Base-by-base conservation (phyloP, 2,888 invertebrate genomes). In the Meghimatium bilineatum region DNA sequence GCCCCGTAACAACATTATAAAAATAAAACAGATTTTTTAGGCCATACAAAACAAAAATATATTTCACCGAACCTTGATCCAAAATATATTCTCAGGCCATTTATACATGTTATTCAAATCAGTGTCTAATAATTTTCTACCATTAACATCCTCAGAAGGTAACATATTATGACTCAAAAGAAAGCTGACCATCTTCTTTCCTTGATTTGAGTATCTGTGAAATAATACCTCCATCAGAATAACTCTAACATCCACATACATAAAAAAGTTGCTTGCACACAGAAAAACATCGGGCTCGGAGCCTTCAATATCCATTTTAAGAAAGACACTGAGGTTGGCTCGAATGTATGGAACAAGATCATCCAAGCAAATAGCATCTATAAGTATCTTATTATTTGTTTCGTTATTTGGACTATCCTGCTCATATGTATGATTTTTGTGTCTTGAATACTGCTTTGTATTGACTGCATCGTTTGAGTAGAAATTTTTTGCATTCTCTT, bases 261-360 rank as follows among this genome's bases (percentile, higher is more conserved):
- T 77, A 56, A 83, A 83, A 63, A 91, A 90, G 20, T 82, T 66
- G 10, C 80, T 83, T 0, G 85, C 88, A 60, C 87, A 87, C 20
- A 82, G 84, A n/a, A 91, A 71, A 10, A 87, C 89, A 72, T 86
- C 87, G 34, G 86, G 84, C 72, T 91, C 91, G 36, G 88, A 86
- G 14, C 90, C 90, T 82, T 91, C 91, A 34, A 90, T 89, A 84
- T 91, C 91, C 86, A 91, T 88, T 85, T 91, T 91, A 3, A 91
- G 86, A 74, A 90, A 89, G 29, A 90, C 87, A 26, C 87, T 85
- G 34, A 63, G 36, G 26, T 83, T 82, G 6, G 85, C 44, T 63
- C 80, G 82, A 17, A 89, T 80, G 8, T 88, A 67, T 10, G 80
- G 83, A 14, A 88, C 52, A 32, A 91, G 78, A 82, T 91, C 90